Evolutionary conservation across 2,797 vertebrate species (phyloP), one percentile per base, ranked within the genome.

Genomic region (Scyliorhinus canicula): DNA sequence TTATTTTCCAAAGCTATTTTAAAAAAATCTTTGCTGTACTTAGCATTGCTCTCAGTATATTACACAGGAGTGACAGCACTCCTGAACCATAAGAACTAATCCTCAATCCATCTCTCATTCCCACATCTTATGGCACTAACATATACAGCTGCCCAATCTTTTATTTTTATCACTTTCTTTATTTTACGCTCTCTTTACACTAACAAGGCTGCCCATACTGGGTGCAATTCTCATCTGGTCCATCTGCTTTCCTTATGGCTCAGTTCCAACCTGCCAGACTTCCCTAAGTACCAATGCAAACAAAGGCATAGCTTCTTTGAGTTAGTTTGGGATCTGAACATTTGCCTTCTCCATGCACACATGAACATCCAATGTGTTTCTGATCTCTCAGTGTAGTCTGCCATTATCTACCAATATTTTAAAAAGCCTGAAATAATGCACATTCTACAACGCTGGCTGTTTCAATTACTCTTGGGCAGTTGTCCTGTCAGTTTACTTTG

Each of bases 231-330:
- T 91, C 88, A 8, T 91, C n/a, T 40, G 57, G 60, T n/a, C n/a
- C 88, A 91, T 65, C 88, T 44, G 57, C 88, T 91, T n/a, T 55
- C 52, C 24, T 91, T 26, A 65, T 65, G 86, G 88, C 60, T 91
- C 57, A 91, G 3, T 44, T 60, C 40, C 60, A n/a, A 26, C 57
- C 60, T 44, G n/a, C 86, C 88, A 91, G 60, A 91, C 60, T 8
- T 90, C 57, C 86, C 57, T 40, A 57, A 90, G 86, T 35, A 90
- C 55, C 86, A 90, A 50, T n/a, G 57, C 57, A 91, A 57, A 86
- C 28, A 91, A 82, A 82, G 79, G 79, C 6, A 47, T 9, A 82
- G 4, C 79, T 24, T 47, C 44, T 44, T 82, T 82, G 44, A 82
- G 79, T 82, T 47, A 82, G 19, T 47, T 82, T 47, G 40, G 1